phyloP scores from a whole-genome alignment of 2,888 invertebrate species.

The Eucriotettix oculatus region DNA sequence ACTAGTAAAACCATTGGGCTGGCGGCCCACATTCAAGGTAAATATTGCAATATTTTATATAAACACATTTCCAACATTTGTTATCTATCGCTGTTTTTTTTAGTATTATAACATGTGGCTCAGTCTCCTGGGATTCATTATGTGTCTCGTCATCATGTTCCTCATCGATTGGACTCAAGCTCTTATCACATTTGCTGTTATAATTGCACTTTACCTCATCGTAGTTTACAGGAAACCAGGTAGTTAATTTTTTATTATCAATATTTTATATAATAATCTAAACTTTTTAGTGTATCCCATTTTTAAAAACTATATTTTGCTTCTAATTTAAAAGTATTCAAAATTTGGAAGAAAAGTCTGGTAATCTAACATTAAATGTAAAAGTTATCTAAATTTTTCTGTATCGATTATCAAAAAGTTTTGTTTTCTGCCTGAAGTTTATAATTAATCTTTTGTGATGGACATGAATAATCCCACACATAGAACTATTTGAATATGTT shows the following conservation, averaged over 20 bases:
- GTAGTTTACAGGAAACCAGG: conserved; percentile 88
- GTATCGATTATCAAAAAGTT: no score
- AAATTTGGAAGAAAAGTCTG: no score
- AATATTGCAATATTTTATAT: conserved; percentile 16
- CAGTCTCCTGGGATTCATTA: conserved; percentile 63
- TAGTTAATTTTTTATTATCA: conserved; percentile 22
- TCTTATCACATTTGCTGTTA: conserved; percentile 75
- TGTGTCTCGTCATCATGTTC: conserved; percentile 84
- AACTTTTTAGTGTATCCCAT: no score
- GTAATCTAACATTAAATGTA: no score
- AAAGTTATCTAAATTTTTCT: no score
- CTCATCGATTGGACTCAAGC: conserved; percentile 87
- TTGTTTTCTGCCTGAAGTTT: no score
- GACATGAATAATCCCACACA: no score
- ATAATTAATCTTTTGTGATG: no score
- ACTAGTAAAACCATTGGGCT: conserved; percentile 71
- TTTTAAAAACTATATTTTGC: no score
- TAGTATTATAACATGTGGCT: conserved; percentile 89
- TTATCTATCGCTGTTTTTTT: conserved; percentile 18
- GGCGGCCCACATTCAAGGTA: conserved; percentile 78
- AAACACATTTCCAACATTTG: not conserved
- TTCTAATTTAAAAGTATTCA: no score
- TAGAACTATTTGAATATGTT: no score
- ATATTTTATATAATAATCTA: no score
- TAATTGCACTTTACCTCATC: conserved; percentile 77